Evolutionary conservation across 2,888 invertebrate species (phyloP).

Genomic region (Ornithoptera priamus): DNA sequence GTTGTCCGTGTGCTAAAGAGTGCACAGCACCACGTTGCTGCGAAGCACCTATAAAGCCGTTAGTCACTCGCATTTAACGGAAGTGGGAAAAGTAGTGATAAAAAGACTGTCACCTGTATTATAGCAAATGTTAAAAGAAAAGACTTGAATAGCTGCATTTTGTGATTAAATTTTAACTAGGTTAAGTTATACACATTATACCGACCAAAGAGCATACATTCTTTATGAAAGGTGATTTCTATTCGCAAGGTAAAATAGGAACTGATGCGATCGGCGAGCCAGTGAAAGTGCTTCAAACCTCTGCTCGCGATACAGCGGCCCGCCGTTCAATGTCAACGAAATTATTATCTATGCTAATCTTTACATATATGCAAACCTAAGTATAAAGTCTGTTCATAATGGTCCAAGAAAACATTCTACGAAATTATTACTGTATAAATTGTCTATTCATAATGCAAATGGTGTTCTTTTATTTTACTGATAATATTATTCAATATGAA

Average conservation of each 20-base stretch:
- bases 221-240: slow-evolving; percentile 29
- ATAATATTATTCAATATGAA: no score
- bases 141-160: slow-evolving; percentile 19
- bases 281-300: slow-evolving; percentile 26
- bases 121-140: slow-evolving; percentile 3
- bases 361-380: neutral
- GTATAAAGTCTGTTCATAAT: no score
- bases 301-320: slow-evolving; percentile 33
- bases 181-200: slow-evolving; percentile 30
- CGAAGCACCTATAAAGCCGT: slow-evolving; percentile 51
- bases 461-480: no score
- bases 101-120: slow-evolving; percentile 12
- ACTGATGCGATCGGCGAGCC: slow-evolving; percentile 1
- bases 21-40: slow-evolving; percentile 71
- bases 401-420: neutral
- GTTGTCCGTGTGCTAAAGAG: slow-evolving; percentile 71
- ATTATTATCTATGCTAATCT: slow-evolving; percentile 11
- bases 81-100: slow-evolving; percentile 1
- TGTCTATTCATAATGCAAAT: neutral
- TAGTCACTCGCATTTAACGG: slow-evolving; percentile 59
- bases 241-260: slow-evolving; percentile 11
- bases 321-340: slow-evolving; percentile 38
- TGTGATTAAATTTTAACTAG: slow-evolving; percentile 16
- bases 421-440: neutral
- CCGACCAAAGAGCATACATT: slow-evolving; percentile 49